Evolutionary conservation across 2,113 vertebrate species (phyloP).

Genomic region (Oxyura jamaicensis): DNA sequence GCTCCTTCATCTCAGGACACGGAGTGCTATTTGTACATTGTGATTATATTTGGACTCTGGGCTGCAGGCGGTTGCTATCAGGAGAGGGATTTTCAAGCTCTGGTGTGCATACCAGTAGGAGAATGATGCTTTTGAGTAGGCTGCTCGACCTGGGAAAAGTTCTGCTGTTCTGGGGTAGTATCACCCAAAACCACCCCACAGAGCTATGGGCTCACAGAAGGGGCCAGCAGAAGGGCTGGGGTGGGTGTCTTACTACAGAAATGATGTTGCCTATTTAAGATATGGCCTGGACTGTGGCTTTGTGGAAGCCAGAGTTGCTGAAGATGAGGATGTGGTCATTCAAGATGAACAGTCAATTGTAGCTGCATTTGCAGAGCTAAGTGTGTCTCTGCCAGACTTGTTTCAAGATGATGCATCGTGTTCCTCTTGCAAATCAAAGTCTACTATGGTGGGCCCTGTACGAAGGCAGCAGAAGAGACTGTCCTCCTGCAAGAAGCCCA

Average conservation of each 20-base stretch:
- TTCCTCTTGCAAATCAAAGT: not conserved
- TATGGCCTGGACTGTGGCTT: not conserved
- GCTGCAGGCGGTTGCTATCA: not conserved
- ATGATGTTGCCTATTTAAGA: not conserved
- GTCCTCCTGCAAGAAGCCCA: not conserved
- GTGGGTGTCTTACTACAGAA: not conserved
- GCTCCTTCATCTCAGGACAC: not conserved
- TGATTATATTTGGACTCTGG: not conserved
- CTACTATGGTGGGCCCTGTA: not conserved
- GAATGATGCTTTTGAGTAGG: not conserved
- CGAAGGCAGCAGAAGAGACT: not conserved
- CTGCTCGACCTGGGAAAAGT: not conserved
- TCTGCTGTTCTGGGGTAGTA: not conserved
- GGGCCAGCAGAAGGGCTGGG: not conserved
- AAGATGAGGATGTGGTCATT: not conserved
- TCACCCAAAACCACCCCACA: not conserved
- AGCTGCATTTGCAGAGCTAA: not conserved
- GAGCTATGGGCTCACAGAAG: not conserved
- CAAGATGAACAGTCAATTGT: not conserved
- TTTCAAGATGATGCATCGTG: not conserved
- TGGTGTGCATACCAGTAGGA: not conserved
- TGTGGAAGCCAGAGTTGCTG: not conserved
- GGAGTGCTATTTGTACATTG: not conserved
- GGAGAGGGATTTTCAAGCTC: not conserved
- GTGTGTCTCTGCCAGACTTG: fast-evolving